A percentile compares a stretch with the other conserved stretches of the same genome.
phyloP scores from a whole-genome alignment of 1,140 invertebrate species.

The Zaprionus gabonicus region DNA sequence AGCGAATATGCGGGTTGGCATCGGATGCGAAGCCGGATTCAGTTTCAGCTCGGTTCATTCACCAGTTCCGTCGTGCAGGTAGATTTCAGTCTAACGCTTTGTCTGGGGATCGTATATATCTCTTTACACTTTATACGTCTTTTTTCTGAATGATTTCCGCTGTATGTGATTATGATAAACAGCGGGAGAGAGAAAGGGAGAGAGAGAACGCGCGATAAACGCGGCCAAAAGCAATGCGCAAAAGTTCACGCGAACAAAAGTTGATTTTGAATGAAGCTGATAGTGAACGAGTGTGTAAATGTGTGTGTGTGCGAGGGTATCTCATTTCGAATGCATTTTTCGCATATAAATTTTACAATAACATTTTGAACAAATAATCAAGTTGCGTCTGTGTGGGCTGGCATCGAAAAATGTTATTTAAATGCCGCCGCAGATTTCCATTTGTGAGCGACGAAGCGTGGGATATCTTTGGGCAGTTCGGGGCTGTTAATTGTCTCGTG shows the following conservation, averaged over 20 bases:
- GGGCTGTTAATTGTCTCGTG: conserved; percentile 37
- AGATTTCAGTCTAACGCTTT: conserved; percentile 17
- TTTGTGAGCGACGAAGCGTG: conserved; percentile 60
- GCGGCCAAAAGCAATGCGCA: conserved; percentile 51
- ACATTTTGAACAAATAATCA: conserved; percentile 71
- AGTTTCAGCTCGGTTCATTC: conserved; percentile 8
- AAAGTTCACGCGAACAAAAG: conserved; percentile 56
- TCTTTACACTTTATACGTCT: conserved; percentile 7
- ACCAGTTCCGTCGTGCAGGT: conserved; percentile 4
- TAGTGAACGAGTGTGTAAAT: conserved; percentile 8
- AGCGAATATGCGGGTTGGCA: conserved; percentile 1
- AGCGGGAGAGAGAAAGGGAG: conserved; percentile 21
- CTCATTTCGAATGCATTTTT: conserved; percentile 76
- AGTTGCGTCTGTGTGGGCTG: conserved; percentile 64
- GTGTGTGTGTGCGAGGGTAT: conserved; percentile 16
- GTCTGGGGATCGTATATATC: conserved; percentile 5
- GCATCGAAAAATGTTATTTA: conserved; percentile 69
- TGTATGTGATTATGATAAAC: conserved; percentile 72
- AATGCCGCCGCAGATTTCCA: conserved; percentile 66
- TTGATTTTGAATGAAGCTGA: conserved; percentile 50
- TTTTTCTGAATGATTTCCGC: conserved; percentile 67
- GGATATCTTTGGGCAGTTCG: conserved; percentile 53
- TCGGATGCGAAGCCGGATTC: neutral
- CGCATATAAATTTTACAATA: conserved; percentile 78
- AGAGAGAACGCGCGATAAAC: conserved; percentile 12